A percentile compares a stretch with the other conserved stretches of the same genome.
Evolutionary conservation across 2,888 invertebrate species (phyloP).

Genomic region (Epirrhoe tristata): DNA sequence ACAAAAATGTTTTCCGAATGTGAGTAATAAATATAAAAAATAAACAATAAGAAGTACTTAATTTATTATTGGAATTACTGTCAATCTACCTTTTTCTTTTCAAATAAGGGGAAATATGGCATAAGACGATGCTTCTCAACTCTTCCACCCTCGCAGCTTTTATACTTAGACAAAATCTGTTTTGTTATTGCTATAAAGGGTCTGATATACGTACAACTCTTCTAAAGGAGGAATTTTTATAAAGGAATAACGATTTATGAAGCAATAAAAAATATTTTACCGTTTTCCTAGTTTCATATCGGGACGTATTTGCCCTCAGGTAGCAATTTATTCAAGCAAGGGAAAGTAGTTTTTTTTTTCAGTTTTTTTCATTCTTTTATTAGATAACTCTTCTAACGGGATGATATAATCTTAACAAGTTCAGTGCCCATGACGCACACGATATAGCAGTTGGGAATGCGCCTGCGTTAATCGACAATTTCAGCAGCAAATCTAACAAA

Average conservation of each 20-base stretch:
- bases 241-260: slow-evolving; percentile 20
- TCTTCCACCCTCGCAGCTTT: slow-evolving; percentile 4
- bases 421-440: too few relatives aligned
- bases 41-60: slow-evolving; percentile 27
- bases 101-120: slow-evolving; percentile 18
- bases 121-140: slow-evolving; percentile 13
- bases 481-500: too few relatives aligned
- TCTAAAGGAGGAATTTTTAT: slow-evolving; percentile 14
- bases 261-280: slow-evolving; percentile 17
- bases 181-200: slow-evolving; percentile 15
- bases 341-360: slow-evolving; percentile 1
- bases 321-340: slow-evolving; percentile 7
- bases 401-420: too few relatives aligned
- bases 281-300: slow-evolving; percentile 11
- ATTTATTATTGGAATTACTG: slow-evolving; percentile 18
- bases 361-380: neutral
- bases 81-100: slow-evolving; percentile 8
- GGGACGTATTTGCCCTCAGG: slow-evolving; percentile 5
- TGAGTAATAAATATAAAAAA: slow-evolving; percentile 7
- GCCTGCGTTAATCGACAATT: too few relatives aligned
- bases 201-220: slow-evolving; percentile 4
- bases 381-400: neutral
- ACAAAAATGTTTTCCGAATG: too few relatives aligned
- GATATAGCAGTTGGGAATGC: too few relatives aligned
- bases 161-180: slow-evolving; percentile 18